A percentile compares a stretch with the other conserved stretches of the same genome.
Evolutionary conservation across 92 coral and sea anemone species (phyloP).

Genomic region (Porites rus): DNA sequence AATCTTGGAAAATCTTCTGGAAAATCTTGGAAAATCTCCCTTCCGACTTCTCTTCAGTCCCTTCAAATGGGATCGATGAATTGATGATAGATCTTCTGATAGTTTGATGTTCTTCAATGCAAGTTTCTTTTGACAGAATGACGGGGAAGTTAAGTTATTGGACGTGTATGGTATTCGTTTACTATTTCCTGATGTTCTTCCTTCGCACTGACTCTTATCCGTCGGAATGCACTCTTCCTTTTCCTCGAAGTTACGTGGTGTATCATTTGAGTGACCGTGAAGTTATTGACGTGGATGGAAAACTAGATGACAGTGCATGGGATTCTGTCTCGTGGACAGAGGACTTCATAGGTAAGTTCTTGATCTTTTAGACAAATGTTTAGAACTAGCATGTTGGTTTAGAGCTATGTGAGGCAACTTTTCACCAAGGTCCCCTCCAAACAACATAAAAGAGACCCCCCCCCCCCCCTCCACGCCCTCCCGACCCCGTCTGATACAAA

Average conservation of each 20-base stretch:
- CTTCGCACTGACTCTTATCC: conserved; percentile 30
- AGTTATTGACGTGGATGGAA: conserved; percentile 73
- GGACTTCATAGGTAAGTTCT: conserved; percentile 71
- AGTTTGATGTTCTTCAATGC: too few relatives aligned
- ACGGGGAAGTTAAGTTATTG: background rate
- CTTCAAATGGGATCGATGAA: too few relatives aligned
- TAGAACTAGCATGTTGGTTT: too few relatives aligned
- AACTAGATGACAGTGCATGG: conserved; percentile 84
- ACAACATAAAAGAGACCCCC: too few relatives aligned
- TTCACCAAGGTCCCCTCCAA: too few relatives aligned
- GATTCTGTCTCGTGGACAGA: conserved; percentile 80
- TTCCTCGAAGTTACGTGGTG: conserved; percentile 80
- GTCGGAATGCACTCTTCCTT: conserved; percentile 62
- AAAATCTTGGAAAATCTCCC: too few relatives aligned
- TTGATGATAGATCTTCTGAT: too few relatives aligned
- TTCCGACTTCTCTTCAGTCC: too few relatives aligned
- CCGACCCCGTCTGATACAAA: too few relatives aligned
- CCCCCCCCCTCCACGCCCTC: too few relatives aligned
- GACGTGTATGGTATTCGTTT: background rate
- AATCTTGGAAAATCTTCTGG: too few relatives aligned
- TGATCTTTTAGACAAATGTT: background rate
- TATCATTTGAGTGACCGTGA: conserved; percentile 72
- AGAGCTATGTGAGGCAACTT: too few relatives aligned
- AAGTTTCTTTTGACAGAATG: background rate
- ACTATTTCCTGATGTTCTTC: background rate